phyloP scores from a whole-genome alignment of 2,113 vertebrate genomes.

The Gorsachius goisagi region DNA sequence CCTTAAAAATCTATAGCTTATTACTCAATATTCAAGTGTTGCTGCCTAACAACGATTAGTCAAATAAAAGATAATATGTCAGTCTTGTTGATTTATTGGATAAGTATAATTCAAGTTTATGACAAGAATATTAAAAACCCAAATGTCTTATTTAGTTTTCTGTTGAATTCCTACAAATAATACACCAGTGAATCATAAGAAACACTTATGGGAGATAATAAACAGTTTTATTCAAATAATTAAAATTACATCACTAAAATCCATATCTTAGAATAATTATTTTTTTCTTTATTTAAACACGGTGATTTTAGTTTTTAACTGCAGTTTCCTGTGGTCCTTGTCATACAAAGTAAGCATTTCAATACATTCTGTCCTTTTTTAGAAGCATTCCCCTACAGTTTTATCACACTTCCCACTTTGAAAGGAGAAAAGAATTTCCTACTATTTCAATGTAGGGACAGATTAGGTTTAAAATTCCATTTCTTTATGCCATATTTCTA shows the following conservation, averaged over 20 bases:
- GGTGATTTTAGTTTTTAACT: not conserved
- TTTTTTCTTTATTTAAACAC: not conserved
- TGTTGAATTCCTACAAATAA: not conserved
- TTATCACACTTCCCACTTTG: not conserved
- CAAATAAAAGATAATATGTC: not conserved
- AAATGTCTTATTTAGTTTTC: not conserved
- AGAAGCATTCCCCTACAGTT: not conserved
- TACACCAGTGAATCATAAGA: not conserved
- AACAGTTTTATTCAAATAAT: not conserved
- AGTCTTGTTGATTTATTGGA: not conserved
- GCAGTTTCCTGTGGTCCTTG: not conserved
- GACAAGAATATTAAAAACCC: not conserved
- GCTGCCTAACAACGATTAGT: not conserved
- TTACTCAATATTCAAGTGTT: not conserved
- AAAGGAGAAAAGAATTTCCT: not conserved
- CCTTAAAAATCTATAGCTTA: not conserved
- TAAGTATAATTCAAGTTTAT: not conserved
- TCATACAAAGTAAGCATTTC: not conserved
- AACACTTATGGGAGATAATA: not conserved
- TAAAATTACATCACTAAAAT: not conserved
- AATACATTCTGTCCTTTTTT: not conserved
- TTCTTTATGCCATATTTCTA: not conserved
- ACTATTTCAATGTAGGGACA: accelerated
- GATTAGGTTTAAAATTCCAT: conserved; percentile 1
- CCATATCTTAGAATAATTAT: not conserved